Percentiles rank a stretch among this genome's conserved stretches.
These are phyloP conservation scores for Drosophila anomalata DNA, from an alignment of 2,888 invertebrate genomes.

Conservation along the genomic window DNA sequence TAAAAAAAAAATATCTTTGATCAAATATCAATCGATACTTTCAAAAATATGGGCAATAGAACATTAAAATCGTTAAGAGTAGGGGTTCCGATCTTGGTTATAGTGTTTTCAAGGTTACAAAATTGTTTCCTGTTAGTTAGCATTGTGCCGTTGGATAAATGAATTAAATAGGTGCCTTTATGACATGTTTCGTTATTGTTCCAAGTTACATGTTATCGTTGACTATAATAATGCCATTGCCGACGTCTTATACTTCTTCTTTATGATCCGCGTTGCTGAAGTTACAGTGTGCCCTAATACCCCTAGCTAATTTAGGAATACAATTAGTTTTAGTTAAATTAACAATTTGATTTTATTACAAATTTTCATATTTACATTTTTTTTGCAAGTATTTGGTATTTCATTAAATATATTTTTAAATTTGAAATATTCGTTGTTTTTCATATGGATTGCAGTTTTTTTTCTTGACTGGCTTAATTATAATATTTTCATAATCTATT, in stretches of 20 bases:
- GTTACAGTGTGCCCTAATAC: not conserved
- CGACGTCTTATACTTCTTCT: not conserved
- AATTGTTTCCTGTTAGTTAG: no score
- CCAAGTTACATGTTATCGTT: not conserved
- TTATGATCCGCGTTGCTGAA: not conserved
- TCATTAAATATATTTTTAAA: not conserved
- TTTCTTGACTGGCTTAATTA: not conserved
- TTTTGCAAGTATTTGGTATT: not conserved
- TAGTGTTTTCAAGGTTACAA: no score
- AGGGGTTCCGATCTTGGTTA: no score
- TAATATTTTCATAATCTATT: conserved; percentile 32
- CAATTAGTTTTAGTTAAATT: not conserved
- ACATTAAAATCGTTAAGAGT: no score
- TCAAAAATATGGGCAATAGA: no score
- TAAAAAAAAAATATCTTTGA: no score
- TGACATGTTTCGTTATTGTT: no score
- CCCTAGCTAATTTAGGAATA: not conserved
- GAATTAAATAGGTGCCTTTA: no score
- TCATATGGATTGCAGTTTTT: not conserved
- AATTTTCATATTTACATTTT: not conserved
- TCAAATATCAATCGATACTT: no score
- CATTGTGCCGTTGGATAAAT: no score
- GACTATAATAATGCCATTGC: not conserved
- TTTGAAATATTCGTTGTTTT: not conserved
- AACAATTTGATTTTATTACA: not conserved